These are phyloP conservation scores for Lagopus leucura DNA, from an alignment of 2,113 vertebrate genomes.

Conservation along the genomic window DNA sequence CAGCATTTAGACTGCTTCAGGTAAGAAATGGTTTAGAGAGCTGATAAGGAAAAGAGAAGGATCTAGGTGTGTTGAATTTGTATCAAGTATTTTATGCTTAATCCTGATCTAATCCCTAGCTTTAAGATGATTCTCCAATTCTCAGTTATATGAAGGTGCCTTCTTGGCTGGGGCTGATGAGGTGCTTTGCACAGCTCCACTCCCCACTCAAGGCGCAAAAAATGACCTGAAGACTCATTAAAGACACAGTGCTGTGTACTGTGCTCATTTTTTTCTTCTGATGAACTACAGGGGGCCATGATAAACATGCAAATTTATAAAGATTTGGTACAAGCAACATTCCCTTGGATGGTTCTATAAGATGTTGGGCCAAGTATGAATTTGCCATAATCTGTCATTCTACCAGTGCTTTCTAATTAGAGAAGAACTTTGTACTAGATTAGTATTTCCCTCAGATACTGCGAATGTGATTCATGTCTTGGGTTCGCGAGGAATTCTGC, in stretches of 20 bases:
- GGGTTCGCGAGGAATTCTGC: not conserved
- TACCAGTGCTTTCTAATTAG: not conserved
- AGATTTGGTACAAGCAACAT: not conserved
- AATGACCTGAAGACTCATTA: not conserved
- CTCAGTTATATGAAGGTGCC: not conserved
- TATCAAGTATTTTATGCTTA: not conserved
- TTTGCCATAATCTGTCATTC: not conserved
- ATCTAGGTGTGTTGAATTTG: not conserved
- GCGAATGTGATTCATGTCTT: not conserved
- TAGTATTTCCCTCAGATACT: not conserved
- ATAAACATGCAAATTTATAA: not conserved
- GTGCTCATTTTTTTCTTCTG: not conserved
- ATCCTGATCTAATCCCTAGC: not conserved
- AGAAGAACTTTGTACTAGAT: not conserved
- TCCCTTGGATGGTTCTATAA: not conserved
- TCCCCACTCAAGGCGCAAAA: not conserved
- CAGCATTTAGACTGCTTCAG: not conserved
- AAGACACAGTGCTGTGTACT: not conserved
- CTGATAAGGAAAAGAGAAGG: not conserved
- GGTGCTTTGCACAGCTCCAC: not conserved
- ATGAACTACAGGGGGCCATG: not conserved
- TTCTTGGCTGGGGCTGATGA: not conserved
- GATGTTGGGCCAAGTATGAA: not conserved
- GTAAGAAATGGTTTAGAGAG: not conserved
- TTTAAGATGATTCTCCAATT: not conserved